Base-by-base conservation (phyloP, 1,140 invertebrate genomes). In the Copidosoma floridanum region DNA sequence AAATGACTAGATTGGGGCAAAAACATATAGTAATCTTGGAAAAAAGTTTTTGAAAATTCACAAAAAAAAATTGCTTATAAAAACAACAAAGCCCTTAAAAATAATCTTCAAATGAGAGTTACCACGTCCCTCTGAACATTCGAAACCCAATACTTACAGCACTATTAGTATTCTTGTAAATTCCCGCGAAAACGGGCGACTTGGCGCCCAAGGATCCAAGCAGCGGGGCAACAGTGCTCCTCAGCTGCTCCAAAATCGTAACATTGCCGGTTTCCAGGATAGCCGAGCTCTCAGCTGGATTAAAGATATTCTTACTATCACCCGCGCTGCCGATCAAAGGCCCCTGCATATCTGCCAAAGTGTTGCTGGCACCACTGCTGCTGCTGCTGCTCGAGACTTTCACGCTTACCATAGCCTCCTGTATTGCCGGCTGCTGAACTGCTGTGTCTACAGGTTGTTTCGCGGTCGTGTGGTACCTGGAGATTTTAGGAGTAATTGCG, bases 171-270 rank as follows among this genome's bases (percentile, higher is more conserved):
- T 75, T 76, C 27, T 64, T 74, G 51, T 75, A 78, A n/a, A 70
- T 51, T 21, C 68, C 68, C 10, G 71, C 61, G 27, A 79, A 78
- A n/a, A 75, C 63, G 0, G 78, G 72, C 8, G 68, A 75, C 56
- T 69, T 77, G n/a, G 70, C 67, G 14, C 72, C 76, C 5, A 79
- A 56, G 0, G 71, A 71, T 56, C 65, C 72, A 5, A 79, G 66
- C 21, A 80, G 64, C 20, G 79, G 79, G 23, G 79, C 78, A 7
- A 81, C 79, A 2, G 79, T 80, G 44, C 78, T 79, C 12, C 76
- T 65, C 2, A 80, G 61, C 47, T 79, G 74, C 55, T 80, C 75
- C 18, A 81, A 7, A 11, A 79, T 57, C 20, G 69, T 71, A 14
- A 32, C 64, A n/a, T 78, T 80, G 12, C 68, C 68, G 20, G 52